Percentiles rank a stretch among this genome's conserved stretches.
Conservation (phyloP, 2,113 vertebrate species). For the Paracanthobrama guichenoti region DNA sequence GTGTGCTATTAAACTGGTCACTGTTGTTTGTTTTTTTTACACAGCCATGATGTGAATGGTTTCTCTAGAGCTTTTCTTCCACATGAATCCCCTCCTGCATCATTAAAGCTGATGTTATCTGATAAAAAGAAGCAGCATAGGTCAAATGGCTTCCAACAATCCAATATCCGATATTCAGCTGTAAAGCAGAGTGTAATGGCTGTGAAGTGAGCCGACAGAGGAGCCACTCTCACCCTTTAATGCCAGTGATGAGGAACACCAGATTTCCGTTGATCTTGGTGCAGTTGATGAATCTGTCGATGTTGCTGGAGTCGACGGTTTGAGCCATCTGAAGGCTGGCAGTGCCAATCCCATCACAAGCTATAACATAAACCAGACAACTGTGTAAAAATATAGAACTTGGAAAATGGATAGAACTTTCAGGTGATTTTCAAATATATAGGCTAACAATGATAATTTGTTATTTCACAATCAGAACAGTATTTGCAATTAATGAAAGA, state of each 20-base stretch:
- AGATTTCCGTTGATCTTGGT: slow-evolving; percentile 99
- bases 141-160: slow-evolving; percentile 11
- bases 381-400: background rate
- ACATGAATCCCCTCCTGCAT: slow-evolving; percentile 19
- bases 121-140: slow-evolving; percentile 7
- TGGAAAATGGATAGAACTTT: background rate
- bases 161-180: slow-evolving; percentile 20
- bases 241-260: slow-evolving; percentile 97
- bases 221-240: slow-evolving; percentile 87
- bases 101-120: slow-evolving; percentile 38
- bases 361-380: slow-evolving; percentile 67
- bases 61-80: slow-evolving; percentile 10
- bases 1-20: background rate
- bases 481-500: no score
- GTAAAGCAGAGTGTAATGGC: slow-evolving; percentile 18
- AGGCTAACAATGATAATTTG: no score
- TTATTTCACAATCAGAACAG: no score
- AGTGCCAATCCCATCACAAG: slow-evolving; percentile 95
- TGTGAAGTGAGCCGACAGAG: background rate
- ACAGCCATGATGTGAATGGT: background rate
- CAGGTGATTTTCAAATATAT: no score
- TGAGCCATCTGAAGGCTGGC: slow-evolving; percentile 88
- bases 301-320: slow-evolving; percentile 97
- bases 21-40: background rate
- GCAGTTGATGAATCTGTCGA: slow-evolving; percentile 97